Conservation (phyloP, 2,113 vertebrate genomes). For the Halichoeres trimaculatus region DNA sequence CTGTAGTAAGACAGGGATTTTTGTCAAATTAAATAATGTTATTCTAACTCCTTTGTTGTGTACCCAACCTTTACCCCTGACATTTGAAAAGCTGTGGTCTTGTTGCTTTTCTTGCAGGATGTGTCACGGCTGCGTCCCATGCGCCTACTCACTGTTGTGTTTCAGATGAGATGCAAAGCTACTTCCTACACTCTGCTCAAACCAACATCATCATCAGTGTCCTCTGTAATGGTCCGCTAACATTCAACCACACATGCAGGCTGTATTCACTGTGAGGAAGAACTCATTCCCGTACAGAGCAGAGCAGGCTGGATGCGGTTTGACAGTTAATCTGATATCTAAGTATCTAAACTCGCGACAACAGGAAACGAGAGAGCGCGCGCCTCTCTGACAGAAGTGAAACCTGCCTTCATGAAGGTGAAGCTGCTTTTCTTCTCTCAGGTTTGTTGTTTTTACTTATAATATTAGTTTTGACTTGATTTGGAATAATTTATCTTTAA, state of each 20-base stretch:
- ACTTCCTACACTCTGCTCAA: constrained; percentile 56
- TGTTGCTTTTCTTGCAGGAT: constrained; percentile 45
- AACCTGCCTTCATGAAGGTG: constrained; percentile 64
- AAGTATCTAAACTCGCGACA: constrained; percentile 3
- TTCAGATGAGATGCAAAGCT: constrained; percentile 52
- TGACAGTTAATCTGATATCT: neutral
- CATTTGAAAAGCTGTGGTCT: neutral
- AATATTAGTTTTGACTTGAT: neutral
- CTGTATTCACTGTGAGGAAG: neutral
- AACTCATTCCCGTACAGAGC: neutral
- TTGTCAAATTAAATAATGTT: neutral
- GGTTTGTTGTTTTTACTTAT: neutral
- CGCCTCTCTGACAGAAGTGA: constrained; percentile 42
- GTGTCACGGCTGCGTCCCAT: constrained; percentile 61
- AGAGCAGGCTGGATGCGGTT: neutral
- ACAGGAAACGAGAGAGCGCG: constrained; percentile 65
- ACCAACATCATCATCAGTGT: neutral
- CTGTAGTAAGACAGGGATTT: too few relatives aligned
- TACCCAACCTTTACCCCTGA: neutral
- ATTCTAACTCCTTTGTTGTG: neutral
- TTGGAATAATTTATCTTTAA: neutral
- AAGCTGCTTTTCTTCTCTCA: neutral
- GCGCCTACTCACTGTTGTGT: constrained; percentile 23
- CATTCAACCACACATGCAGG: neutral
- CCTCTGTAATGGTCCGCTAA: neutral